Evolutionary conservation across 2,113 vertebrate species (phyloP), one percentile per base, ranked within the genome.

Genomic region (Probosciger aterrimus): DNA sequence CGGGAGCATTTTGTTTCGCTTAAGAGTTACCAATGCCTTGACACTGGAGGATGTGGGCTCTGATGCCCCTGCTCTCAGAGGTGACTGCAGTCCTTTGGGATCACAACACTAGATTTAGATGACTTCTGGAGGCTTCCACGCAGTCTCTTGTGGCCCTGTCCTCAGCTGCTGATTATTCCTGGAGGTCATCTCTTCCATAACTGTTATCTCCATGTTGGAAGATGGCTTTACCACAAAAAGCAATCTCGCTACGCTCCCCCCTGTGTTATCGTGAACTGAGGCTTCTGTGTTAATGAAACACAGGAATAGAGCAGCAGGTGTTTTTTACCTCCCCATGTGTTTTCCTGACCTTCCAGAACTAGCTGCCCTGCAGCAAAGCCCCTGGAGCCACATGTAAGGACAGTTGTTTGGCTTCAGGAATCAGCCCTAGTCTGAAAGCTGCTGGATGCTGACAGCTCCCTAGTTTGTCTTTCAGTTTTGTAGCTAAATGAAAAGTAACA

Each of bases 181-280:
- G 18, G 10, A 44, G 67, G 6, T 12, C 27, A 10, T 4, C 8
- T 69, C 22, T 73, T 60, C 74, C 5, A 0, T 37, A 18, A 15
- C 10, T 64, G 16, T 53, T 43, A 16, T 2, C 18, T 75, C 46
- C 8, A 0, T 18, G 18, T 3, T 53, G 30, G 43, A 37, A 63
- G 43, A 7, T 70, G 37, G 25, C n/a, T 49, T 11, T 62, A 2
- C 15, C n/a, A 14, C 68, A 44, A 8, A 44, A 64, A 41, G 13
- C 79, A 28, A 0, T 27, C 49, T 59, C 13, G 0, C 25, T 49
- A 7, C 9, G 0, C 39, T 41, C 37, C 44, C 37, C 2, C 0
- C 6, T 18, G 27, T 39, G 17, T 50, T 30, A 15, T 28, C 9
- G 0, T 6, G 7, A 83, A 3, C 27, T 8, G 23, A 6, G 15